A percentile compares a stretch with the other conserved stretches of the same genome.
These are phyloP conservation scores for Mellivora capensis DNA, from an alignment of 2,113 vertebrate species.

Conservation along the genomic window DNA sequence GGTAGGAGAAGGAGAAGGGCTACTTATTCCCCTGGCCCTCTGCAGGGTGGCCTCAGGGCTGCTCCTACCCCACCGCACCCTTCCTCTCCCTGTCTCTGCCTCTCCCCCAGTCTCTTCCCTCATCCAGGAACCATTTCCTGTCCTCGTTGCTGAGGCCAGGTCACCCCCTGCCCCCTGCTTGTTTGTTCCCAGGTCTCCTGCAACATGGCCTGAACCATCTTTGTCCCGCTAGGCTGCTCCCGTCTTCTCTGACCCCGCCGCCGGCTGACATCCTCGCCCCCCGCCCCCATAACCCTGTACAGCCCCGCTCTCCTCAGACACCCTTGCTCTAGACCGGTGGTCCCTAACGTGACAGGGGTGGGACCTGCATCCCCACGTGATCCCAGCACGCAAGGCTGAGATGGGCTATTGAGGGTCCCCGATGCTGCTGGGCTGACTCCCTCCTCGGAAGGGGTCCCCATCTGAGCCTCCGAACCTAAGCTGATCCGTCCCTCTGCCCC, in stretches of 20 bases:
- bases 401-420: fast-evolving
- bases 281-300: background rate
- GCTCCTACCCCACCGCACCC: too few relatives aligned
- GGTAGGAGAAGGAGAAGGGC: background rate
- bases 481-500: background rate
- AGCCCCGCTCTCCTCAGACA: background rate
- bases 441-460: too few relatives aligned
- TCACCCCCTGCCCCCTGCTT: fast-evolving
- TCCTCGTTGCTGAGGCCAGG: background rate
- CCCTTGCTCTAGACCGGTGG: background rate
- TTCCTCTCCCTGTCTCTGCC: background rate
- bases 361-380: background rate
- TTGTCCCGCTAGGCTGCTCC: too few relatives aligned
- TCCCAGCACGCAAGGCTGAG: background rate
- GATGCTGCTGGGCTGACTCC: background rate
- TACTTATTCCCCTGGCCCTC: background rate
- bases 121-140: fast-evolving
- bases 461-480: background rate
- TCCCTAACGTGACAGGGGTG: background rate
- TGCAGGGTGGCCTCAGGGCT: background rate
- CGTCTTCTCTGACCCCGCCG: background rate
- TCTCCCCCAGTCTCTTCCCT: too few relatives aligned
- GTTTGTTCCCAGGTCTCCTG: background rate
- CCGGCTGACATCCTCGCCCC: too few relatives aligned
- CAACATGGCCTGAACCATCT: fast-evolving